Evolutionary conservation across 1,140 invertebrate species (phyloP), one percentile per base, ranked within the genome.

Genomic region (Thalassaphorura encarpata): DNA sequence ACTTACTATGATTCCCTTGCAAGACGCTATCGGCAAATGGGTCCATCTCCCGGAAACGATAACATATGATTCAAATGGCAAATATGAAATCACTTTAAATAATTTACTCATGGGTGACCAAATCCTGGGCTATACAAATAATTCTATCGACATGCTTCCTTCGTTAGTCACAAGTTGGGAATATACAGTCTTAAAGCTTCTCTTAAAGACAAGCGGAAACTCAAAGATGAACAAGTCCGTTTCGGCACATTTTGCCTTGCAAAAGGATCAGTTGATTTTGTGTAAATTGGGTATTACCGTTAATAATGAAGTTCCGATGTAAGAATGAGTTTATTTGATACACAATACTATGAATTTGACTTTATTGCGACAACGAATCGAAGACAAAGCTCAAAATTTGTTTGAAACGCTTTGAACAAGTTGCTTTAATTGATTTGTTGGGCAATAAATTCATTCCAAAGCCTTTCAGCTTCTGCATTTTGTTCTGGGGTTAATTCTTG

Each of bases 221-320:
- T 52, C 8, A 43, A 48, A 24, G 52, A 60, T 40, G 58, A 60
- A 43, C 13, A 46, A 18, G 58, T 60, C 15, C 33, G 28, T 28
- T 60, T 60, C 39, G 41, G 51, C 21, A 46, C 31, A 24, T 46
- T 60, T 43, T 60, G 58, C 28, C 24, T 56, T 29, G 54, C n/a
- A n/a, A 56, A 51, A 33, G 54, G 48, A n/a, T n/a, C n/a, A n/a
- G n/a, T n/a, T n/a, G n/a, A n/a, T n/a, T n/a, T n/a, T n/a, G n/a
- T n/a, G n/a, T n/a, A n/a, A n/a, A n/a, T n/a, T n/a, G n/a, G n/a
- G n/a, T n/a, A n/a, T n/a, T n/a, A n/a, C n/a, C n/a, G n/a, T n/a
- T n/a, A n/a, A n/a, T n/a, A n/a, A n/a, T n/a, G n/a, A n/a, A n/a
- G n/a, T n/a, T n/a, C n/a, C n/a, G n/a, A n/a, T n/a, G n/a, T n/a